Conservation (phyloP, 2,797 vertebrate genomes). For the Parauchenoglanis punctatus region DNA sequence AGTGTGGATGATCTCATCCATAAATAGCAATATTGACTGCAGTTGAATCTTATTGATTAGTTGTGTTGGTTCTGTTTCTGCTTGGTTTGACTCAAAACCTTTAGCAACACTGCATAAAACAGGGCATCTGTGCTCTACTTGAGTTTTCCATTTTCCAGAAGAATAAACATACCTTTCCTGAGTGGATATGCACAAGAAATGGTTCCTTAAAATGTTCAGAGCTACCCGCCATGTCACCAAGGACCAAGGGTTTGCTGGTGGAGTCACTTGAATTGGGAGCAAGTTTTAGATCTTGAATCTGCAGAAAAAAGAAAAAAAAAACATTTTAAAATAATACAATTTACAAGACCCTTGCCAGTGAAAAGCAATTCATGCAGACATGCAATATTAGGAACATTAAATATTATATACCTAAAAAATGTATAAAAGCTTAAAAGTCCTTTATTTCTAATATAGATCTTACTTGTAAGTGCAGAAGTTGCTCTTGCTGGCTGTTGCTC, state of each 20-base stretch:
- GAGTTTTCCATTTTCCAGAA: not conserved
- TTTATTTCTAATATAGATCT: constrained; percentile 1
- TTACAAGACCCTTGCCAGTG: not conserved
- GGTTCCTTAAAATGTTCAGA: constrained; percentile 29
- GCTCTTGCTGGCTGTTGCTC: constrained; percentile 37
- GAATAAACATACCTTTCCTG: constrained; percentile 35
- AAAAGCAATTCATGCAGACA: not conserved
- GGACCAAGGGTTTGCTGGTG: constrained; percentile 7
- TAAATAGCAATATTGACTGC: not conserved
- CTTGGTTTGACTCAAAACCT: not conserved
- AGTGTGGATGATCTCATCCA: not conserved
- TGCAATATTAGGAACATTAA: not conserved
- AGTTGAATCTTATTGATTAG: not conserved
- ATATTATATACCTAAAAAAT: not conserved
- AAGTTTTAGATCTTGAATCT: constrained; percentile 44
- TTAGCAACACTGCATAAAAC: not conserved
- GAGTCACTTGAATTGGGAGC: constrained; percentile 14
- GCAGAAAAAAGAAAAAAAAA: not conserved
- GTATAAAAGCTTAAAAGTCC: not conserved
- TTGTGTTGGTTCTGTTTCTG: not conserved
- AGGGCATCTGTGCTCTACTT: not conserved
- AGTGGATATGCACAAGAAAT: constrained; percentile 39
- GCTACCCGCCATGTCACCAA: constrained; percentile 3
- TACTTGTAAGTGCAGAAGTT: constrained; percentile 37
- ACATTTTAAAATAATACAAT: not conserved